Evolutionary conservation across 53 echinoderm and acorn worm genomes (phyloP).

Genomic region (Echinarachnius parma): DNA sequence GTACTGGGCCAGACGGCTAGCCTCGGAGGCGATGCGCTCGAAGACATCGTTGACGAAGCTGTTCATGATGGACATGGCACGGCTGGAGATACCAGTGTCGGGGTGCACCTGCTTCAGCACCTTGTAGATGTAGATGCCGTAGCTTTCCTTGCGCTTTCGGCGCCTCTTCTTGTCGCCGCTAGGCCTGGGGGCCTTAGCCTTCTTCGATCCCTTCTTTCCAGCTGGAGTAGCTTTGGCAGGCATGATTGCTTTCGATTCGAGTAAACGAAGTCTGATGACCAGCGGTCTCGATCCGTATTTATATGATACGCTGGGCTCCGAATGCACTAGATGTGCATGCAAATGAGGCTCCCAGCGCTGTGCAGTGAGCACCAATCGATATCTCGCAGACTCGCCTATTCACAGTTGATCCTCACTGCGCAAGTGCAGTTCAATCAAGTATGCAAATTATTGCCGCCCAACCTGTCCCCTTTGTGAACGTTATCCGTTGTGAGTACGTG

Average conservation of each 20-base stretch:
- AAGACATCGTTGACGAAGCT: slow-evolving; percentile 89
- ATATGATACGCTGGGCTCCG: slow-evolving; percentile 19
- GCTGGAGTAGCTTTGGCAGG: slow-evolving; percentile 67
- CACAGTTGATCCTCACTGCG: background rate
- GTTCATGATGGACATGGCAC: slow-evolving; percentile 82
- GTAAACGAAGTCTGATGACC: slow-evolving; percentile 1
- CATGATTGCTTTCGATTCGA: slow-evolving; percentile 49
- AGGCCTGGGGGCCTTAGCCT: slow-evolving; percentile 56
- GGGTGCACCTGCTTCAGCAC: slow-evolving; percentile 92
- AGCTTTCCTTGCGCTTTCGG: slow-evolving; percentile 73
- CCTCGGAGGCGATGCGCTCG: slow-evolving; percentile 74
- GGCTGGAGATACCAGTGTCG: slow-evolving; percentile 86
- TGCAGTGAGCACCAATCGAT: slow-evolving; percentile 5
- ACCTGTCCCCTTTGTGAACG: slow-evolving; percentile 4
- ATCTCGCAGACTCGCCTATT: background rate
- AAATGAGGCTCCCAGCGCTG: slow-evolving; percentile 24
- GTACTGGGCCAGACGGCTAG: slow-evolving; percentile 76
- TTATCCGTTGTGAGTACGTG: background rate
- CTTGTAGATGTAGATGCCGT: slow-evolving; percentile 92
- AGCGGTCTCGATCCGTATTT: slow-evolving; percentile 9
- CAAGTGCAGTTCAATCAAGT: slow-evolving; percentile 25
- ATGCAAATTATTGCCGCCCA: slow-evolving; percentile 24
- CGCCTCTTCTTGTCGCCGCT: slow-evolving; percentile 56
- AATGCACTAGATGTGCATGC: background rate
- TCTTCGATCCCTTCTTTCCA: slow-evolving; percentile 77